A percentile compares a stretch with the other conserved stretches of the same genome.
Conservation (phyloP, 2,113 vertebrate genomes). For the Shinisaurus crocodilurus region DNA sequence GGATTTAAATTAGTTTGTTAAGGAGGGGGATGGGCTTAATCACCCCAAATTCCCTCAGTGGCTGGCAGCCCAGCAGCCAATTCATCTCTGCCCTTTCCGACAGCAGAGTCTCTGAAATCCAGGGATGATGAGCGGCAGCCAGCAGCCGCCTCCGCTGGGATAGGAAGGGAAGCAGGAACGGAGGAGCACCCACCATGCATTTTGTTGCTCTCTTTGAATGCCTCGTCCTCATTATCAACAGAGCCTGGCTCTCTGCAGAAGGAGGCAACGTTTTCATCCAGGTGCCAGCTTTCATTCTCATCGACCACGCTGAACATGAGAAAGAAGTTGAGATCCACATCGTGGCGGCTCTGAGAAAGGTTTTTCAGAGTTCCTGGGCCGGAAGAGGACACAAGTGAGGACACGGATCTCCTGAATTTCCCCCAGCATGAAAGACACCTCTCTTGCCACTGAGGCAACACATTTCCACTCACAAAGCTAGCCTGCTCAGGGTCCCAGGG, state of each 20-base stretch:
- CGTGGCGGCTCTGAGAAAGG: slow-evolving; percentile 68
- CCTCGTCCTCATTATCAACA: slow-evolving; percentile 76
- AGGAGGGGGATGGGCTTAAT: not conserved
- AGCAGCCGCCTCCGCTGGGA: not conserved
- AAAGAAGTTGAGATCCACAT: slow-evolving; percentile 79
- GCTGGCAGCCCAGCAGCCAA: not conserved
- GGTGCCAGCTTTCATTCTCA: slow-evolving; percentile 83
- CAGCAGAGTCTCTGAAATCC: not conserved
- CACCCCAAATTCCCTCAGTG: not conserved
- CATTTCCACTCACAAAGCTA: too few relatives aligned
- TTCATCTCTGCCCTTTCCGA: not conserved
- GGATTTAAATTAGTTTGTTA: too few relatives aligned
- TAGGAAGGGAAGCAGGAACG: slow-evolving; percentile 2
- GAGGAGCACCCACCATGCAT: slow-evolving; percentile 78
- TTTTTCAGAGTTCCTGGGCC: slow-evolving; percentile 70
- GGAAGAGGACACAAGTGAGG: slow-evolving; percentile 28
- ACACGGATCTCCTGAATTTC: not conserved
- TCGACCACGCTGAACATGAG: slow-evolving; percentile 82
- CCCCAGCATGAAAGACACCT: not conserved
- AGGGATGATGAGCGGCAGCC: not conserved
- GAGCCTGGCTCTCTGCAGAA: slow-evolving; percentile 75
- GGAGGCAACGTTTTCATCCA: slow-evolving; percentile 76
- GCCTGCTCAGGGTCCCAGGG: not conserved
- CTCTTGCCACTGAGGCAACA: not conserved
- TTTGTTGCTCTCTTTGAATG: slow-evolving; percentile 79